A percentile compares a stretch with the other conserved stretches of the same genome.
These are phyloP conservation scores for Lophius americanus DNA, from an alignment of 2,797 vertebrate species.

Conservation along the genomic window DNA sequence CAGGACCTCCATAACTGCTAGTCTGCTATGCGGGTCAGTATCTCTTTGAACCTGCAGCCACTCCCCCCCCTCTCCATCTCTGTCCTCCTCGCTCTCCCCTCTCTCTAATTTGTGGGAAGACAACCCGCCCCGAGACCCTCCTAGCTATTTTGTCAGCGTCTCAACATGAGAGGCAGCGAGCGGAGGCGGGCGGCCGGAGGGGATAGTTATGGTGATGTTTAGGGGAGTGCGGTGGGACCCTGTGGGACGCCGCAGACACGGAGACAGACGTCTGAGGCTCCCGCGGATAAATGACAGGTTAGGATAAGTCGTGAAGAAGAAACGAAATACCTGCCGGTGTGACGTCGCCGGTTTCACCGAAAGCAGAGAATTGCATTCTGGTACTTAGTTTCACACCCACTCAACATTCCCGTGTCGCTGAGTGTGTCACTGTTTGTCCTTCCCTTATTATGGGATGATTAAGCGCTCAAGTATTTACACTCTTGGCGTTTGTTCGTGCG, in stretches of 20 bases:
- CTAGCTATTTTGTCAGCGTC: slow-evolving; percentile 69
- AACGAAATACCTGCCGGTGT: slow-evolving; percentile 42
- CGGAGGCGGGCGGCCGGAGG: slow-evolving; percentile 16
- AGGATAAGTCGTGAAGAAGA: slow-evolving; percentile 34
- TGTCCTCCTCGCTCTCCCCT: slow-evolving; percentile 41
- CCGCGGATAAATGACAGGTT: slow-evolving; percentile 68
- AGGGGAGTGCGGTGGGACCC: slow-evolving; percentile 38
- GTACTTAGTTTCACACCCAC: too few species aligned
- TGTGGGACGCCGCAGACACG: slow-evolving; percentile 33
- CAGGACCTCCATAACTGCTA: slow-evolving; percentile 30
- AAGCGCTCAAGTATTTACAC: too few species aligned
- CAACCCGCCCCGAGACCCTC: slow-evolving; percentile 55
- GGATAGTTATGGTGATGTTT: slow-evolving; percentile 48
- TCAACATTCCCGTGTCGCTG: too few species aligned
- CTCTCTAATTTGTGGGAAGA: slow-evolving; percentile 73
- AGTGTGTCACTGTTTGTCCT: too few species aligned
- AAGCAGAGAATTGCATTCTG: slow-evolving; percentile 10
- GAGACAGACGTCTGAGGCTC: slow-evolving; percentile 69
- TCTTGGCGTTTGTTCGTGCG: too few species aligned
- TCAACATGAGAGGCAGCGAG: slow-evolving; percentile 63
- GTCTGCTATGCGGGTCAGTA: slow-evolving; percentile 57
- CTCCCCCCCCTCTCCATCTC: slow-evolving; percentile 36
- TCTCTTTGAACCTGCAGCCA: slow-evolving; percentile 65
- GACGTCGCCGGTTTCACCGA: slow-evolving; percentile 16
- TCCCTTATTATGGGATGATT: too few species aligned